Evolutionary conservation across 2,113 vertebrate species (phyloP).

Genomic region (Argyrosomus japonicus): DNA sequence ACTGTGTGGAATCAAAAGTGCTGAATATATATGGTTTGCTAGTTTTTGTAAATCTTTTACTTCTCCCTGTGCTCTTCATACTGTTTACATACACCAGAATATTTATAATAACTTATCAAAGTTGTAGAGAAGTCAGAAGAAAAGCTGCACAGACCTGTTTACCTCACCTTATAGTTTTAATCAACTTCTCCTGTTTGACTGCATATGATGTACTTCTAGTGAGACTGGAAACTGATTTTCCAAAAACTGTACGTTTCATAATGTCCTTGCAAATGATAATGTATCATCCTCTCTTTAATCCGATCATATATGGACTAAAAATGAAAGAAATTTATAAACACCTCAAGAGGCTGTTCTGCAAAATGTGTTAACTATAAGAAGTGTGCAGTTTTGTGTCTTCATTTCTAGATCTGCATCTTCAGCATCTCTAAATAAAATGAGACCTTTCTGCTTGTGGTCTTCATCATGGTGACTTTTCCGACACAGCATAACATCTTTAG

Average conservation of each 20-base stretch:
- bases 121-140: constrained; percentile 17
- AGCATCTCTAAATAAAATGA: too few relatives aligned
- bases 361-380: too few relatives aligned
- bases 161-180: constrained; percentile 42
- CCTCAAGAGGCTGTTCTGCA: background rate
- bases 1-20: background rate
- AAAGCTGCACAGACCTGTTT: constrained; percentile 53
- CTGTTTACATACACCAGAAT: constrained; percentile 52
- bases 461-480: too few relatives aligned
- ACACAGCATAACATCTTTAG: too few relatives aligned
- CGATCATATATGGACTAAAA: constrained; percentile 28
- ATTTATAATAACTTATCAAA: constrained; percentile 1
- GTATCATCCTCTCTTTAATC: constrained; percentile 41
- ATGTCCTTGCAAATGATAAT: constrained; percentile 22
- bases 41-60: accelerated
- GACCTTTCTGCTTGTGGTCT: too few relatives aligned
- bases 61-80: constrained; percentile 38
- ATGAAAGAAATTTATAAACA: constrained; percentile 38
- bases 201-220: background rate
- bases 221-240: background rate
- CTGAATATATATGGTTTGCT: background rate
- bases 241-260: constrained; percentile 7
- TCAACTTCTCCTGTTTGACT: background rate
- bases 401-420: too few relatives aligned
- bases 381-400: too few relatives aligned